Conservation (phyloP, 2,888 invertebrate species). For the Melikaiella ostensackeni region DNA sequence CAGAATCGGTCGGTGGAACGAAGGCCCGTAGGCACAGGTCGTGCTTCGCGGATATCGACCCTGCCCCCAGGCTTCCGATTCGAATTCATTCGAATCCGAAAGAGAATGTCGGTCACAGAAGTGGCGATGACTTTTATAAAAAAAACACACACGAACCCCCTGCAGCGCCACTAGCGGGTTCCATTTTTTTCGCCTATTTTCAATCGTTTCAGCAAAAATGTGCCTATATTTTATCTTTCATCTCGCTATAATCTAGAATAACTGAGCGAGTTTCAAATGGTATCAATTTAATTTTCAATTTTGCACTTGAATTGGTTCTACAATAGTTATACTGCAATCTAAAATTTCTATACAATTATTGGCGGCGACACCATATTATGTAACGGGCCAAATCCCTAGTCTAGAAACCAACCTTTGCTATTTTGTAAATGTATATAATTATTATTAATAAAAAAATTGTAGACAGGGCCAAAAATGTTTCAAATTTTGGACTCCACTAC, state of each 20-base stretch:
- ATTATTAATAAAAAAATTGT: too few species aligned
- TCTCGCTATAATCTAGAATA: background rate
- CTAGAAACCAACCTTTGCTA: too few species aligned
- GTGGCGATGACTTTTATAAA: slow-evolving; percentile 33
- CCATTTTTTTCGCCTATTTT: slow-evolving; percentile 6
- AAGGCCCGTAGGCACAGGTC: slow-evolving; percentile 52
- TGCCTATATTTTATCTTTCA: background rate
- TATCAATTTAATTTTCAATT: too few species aligned
- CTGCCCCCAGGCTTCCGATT: slow-evolving; percentile 34
- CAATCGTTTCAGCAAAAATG: background rate
- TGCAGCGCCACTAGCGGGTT: background rate
- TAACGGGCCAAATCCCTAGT: too few species aligned
- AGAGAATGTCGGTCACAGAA: slow-evolving; percentile 39
- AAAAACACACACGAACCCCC: background rate
- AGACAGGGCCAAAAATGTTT: too few species aligned
- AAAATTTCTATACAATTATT: too few species aligned
- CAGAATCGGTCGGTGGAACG: slow-evolving; percentile 71
- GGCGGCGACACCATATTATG: too few species aligned
- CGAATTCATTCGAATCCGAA: slow-evolving; percentile 18
- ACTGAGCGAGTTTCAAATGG: too few species aligned
- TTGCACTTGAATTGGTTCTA: too few species aligned
- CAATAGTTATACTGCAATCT: too few species aligned
- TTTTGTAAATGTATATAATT: too few species aligned
- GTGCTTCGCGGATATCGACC: slow-evolving; percentile 27
- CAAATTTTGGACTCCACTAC: too few species aligned